Evolutionary conservation across 1,140 invertebrate genomes (phyloP).

Genomic region (Papilio helenus): DNA sequence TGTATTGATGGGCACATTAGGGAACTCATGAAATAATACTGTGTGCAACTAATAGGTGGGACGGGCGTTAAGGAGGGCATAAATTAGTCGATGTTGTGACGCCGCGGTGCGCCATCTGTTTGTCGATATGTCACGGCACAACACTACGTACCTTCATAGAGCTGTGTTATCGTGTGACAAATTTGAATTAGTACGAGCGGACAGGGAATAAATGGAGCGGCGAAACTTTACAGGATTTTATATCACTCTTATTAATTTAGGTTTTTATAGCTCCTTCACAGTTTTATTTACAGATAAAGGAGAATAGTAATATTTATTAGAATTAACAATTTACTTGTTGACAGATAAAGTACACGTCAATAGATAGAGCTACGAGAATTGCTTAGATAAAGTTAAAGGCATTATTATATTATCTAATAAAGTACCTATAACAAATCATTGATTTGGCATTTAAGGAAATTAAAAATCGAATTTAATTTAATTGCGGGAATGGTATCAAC

Average conservation of each 20-base stretch:
- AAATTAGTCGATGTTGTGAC: slow-evolving; percentile 80
- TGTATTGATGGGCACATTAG: slow-evolving; percentile 56
- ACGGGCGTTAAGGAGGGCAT: slow-evolving; percentile 78
- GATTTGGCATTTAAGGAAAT: too few species aligned
- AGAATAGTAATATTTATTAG: too few species aligned
- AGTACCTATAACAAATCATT: neutral
- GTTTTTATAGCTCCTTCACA: slow-evolving; percentile 2
- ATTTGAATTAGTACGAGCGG: slow-evolving; percentile 24
- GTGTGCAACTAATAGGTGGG: slow-evolving; percentile 79
- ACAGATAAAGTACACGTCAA: neutral
- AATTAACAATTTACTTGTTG: neutral
- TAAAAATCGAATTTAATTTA: neutral
- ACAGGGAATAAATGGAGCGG: slow-evolving; percentile 32
- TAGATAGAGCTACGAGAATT: neutral
- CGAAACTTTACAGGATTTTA: slow-evolving; percentile 7
- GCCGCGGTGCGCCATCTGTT: slow-evolving; percentile 72
- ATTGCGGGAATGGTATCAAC: slow-evolving; percentile 37
- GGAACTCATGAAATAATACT: slow-evolving; percentile 69
- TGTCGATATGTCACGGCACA: slow-evolving; percentile 77
- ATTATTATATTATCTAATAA: neutral
- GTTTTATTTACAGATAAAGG: neutral
- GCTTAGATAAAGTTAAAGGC: neutral
- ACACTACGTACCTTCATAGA: slow-evolving; percentile 62
- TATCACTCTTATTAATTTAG: neutral
- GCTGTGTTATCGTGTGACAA: slow-evolving; percentile 46